Evolutionary conservation across 2,113 vertebrate species (phyloP), one percentile per base, ranked within the genome.

Genomic region (Eolophus roseicapilla): DNA sequence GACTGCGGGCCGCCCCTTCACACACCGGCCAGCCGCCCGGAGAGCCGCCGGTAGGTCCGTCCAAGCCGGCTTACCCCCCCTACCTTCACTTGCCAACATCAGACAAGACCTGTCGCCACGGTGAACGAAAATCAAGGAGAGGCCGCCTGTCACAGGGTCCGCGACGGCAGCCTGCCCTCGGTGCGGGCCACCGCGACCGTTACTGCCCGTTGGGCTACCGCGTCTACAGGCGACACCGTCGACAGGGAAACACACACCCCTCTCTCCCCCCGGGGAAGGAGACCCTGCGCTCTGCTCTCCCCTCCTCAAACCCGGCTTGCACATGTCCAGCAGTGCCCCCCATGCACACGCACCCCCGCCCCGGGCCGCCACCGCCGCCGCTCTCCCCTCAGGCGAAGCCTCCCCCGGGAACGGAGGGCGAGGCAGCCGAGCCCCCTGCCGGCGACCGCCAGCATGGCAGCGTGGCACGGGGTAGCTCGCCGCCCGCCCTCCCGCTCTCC

Each of bases 311-410:
- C 9, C 13, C 37, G 10, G 19, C 12, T 35, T 0, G 43, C 35
- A 10, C 39, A 7, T 0, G 29, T 5, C 41, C 63, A 37, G 25
- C 44, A 49, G 24, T 0, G 50, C 0, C 43, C 33, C 7, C 35
- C 33, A 14, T 20, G 55, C 33, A n/a, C 31, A 57, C n/a, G 55
- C 73, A 20, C 37, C 12, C 41, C 43, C 43, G 17, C 41, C 15
- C 39, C 18, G 57, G 39, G 55, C 55, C 8, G 55, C 55, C 55
- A 21, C 31, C 19, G 55, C 55, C 55, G 8, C 55, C 13, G 19
- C 31, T 57, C 31, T n/a, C 31, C 8, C 13, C 43, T 3, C 57
- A 19, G 52, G 28, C 28, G 46, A 47, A 59, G 49, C 27, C 50
- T 24, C 64, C 44, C 31, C 18, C 10, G 53, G 77, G 18, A 13